phyloP scores from a whole-genome alignment of 1,140 invertebrate species.

The Ditylenchus dipsaci region DNA sequence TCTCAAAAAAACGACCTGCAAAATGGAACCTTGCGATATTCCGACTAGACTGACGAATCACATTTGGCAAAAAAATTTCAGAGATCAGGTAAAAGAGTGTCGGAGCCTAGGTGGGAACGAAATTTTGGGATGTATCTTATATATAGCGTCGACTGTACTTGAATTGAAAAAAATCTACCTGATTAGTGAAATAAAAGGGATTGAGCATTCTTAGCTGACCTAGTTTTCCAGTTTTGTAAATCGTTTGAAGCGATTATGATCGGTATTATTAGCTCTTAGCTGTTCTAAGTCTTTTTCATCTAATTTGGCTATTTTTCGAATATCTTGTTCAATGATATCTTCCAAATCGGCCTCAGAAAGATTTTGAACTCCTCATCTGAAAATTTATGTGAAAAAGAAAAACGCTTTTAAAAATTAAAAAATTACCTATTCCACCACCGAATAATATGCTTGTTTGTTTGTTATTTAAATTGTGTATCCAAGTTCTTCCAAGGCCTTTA shows the following conservation, averaged over 20 bases:
- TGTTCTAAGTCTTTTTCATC: background rate
- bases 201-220: background rate
- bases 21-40: no score
- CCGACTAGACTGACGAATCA: no score
- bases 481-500: background rate
- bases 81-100: no score
- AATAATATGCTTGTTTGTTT: constrained; percentile 6
- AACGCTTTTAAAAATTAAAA: no score
- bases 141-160: no score
- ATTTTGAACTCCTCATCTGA: background rate
- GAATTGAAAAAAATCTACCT: no score
- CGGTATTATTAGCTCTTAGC: background rate
- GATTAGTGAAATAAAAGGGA: background rate
- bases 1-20: no score
- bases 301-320: background rate
- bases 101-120: no score
- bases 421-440: background rate
- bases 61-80: background rate
- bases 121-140: no score
- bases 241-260: background rate
- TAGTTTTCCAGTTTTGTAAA: background rate
- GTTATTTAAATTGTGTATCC: constrained; percentile 24
- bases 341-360: background rate
- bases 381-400: background rate
- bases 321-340: background rate